These are phyloP conservation scores for Dinocampus coccinellae DNA, from an alignment of 2,888 invertebrate species.

Conservation along the genomic window DNA sequence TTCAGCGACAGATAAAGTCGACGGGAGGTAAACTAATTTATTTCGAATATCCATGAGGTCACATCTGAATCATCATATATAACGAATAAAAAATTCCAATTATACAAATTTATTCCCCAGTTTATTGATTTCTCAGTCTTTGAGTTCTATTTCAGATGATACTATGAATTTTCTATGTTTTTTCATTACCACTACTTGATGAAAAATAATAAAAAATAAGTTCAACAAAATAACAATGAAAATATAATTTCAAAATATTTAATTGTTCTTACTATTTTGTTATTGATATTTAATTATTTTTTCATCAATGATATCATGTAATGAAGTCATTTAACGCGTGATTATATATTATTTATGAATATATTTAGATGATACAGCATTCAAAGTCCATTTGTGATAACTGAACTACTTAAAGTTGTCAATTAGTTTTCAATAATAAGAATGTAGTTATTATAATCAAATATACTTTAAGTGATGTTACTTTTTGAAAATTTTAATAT, in stretches of 20 bases:
- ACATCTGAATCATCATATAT: not conserved
- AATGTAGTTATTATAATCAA: not conserved
- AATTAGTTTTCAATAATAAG: not conserved
- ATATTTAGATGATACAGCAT: not conserved
- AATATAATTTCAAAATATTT: too few species aligned
- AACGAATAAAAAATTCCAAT: conserved; percentile 16
- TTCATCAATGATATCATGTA: not conserved
- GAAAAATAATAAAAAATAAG: too few species aligned
- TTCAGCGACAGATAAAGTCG: not conserved
- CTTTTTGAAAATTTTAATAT: not conserved
- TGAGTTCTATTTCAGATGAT: not conserved
- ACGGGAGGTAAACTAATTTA: not conserved
- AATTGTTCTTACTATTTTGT: too few species aligned
- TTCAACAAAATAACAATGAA: too few species aligned
- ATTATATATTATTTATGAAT: not conserved
- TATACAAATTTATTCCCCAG: conserved; percentile 23
- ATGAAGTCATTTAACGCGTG: not conserved
- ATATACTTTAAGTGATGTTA: not conserved
- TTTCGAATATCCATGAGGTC: not conserved
- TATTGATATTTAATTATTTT: too few species aligned
- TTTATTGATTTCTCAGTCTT: conserved; percentile 41
- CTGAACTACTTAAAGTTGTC: not conserved
- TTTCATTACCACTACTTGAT: too few species aligned
- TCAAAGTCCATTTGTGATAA: conserved; percentile 1
- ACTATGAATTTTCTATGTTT: not conserved